Evolutionary conservation across 1,140 invertebrate species (phyloP).

Genomic region (Rhynchophorus ferrugineus): DNA sequence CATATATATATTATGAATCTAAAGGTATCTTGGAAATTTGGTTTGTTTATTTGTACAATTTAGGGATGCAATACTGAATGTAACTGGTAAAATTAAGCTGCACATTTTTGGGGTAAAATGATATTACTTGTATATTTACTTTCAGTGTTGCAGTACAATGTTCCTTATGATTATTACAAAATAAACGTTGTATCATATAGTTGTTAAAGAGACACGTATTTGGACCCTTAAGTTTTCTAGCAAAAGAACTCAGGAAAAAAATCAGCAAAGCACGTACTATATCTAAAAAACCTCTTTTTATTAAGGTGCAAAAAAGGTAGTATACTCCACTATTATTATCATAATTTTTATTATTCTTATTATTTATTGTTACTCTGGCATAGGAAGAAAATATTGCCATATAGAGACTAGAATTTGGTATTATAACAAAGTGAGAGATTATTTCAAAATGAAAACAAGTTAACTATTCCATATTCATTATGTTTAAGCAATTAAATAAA

Average conservation of each 20-base stretch:
- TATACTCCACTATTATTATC: neutral
- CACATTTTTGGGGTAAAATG: neutral
- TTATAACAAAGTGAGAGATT: too few relatives aligned
- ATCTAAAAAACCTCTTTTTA: neutral
- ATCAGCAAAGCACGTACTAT: neutral
- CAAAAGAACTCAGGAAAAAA: neutral
- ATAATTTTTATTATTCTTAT: neutral
- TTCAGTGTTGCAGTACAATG: slow-evolving; percentile 20
- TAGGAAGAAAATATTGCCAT: too few relatives aligned
- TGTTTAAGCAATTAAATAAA: too few relatives aligned
- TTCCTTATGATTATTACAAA: neutral
- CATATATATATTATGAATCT: neutral
- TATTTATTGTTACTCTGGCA: neutral
- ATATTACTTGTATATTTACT: slow-evolving; percentile 25
- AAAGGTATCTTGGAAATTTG: neutral
- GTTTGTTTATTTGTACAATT: neutral
- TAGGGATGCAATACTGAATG: neutral
- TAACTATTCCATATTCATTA: neutral
- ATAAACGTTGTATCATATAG: neutral
- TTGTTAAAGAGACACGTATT: slow-evolving; percentile 2
- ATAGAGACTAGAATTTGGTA: too few relatives aligned
- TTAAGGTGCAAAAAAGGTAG: neutral
- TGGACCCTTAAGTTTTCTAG: slow-evolving; percentile 8
- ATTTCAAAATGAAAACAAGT: neutral
- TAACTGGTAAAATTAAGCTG: neutral